A percentile compares a stretch with the other conserved stretches of the same genome.
Evolutionary conservation across 2,113 vertebrate genomes (phyloP).

Genomic region (Ascaphus truei): DNA sequence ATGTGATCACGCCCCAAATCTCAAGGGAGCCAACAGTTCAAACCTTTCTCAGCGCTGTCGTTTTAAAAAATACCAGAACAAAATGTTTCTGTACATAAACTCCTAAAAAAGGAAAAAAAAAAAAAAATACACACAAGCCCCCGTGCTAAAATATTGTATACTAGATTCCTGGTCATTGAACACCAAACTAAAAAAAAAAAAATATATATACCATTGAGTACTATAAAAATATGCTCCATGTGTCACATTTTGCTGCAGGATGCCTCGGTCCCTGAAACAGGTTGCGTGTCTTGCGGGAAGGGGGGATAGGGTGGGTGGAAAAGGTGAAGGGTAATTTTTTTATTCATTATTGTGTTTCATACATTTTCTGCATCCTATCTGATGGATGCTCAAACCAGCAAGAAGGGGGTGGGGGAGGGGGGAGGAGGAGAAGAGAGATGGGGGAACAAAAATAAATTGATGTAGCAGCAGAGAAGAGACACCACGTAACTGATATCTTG

Average conservation of each 20-base stretch:
- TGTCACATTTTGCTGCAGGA: neutral
- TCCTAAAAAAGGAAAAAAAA: neutral
- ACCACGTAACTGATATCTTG: neutral
- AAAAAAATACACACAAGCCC: no score
- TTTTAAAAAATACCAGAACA: neutral
- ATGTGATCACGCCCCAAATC: neutral
- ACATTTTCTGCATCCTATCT: neutral
- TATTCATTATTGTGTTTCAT: neutral
- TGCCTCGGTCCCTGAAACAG: neutral
- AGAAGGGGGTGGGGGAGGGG: neutral
- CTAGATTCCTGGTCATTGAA: neutral
- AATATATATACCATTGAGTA: neutral
- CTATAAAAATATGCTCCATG: no score
- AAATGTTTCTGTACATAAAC: neutral
- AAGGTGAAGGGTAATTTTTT: neutral
- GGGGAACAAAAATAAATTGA: no score
- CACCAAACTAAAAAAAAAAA: neutral
- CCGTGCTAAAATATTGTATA: neutral
- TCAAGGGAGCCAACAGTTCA: neutral
- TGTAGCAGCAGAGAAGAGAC: neutral
- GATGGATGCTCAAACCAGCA: neutral
- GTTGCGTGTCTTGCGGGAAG: neutral
- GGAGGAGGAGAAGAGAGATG: constrained; percentile 15
- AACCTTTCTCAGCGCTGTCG: neutral
- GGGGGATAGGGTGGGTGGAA: neutral